Base-by-base conservation (phyloP, 2,888 invertebrate species). In the Drosophila greeni region DNA sequence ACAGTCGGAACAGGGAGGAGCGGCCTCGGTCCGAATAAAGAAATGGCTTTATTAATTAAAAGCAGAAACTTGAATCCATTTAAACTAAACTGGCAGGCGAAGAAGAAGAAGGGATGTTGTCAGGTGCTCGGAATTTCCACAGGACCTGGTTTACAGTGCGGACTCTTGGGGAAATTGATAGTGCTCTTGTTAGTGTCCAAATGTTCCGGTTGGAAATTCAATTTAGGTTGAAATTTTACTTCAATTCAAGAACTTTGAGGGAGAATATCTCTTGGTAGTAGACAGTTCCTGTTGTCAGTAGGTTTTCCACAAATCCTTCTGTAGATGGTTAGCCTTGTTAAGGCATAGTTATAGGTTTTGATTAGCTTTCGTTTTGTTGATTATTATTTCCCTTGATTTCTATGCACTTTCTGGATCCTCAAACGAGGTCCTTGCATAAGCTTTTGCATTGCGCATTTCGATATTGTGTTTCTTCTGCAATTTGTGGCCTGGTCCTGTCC, bases 21-120 rank as follows among this genome's bases (percentile, higher is more conserved):
- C 12, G 18, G n/a, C 18, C n/a, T 6, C 16, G 16, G 33, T 11
- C 12, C 26, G 12, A 37, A 24, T 58, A 47, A 31, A 58, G 36
- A 60, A 60, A 58, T 31, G 45, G 45, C 59, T 59, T 58, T 58
- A 58, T 58, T 58, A 60, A 58, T 58, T 58, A 58, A 58, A 37
- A 31, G 23, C 58, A 45, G 20, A 45, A 37, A 31, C 59, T 31
- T 24, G 58, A 37, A 37, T 24, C 59, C 59, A 18, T 37, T 56
- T 16, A 12, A n/a, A n/a, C n/a, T n/a, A n/a, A n/a, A n/a, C 16
- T 20, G 36, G 6, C 51, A 1, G 14, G 8, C n/a, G n/a, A n/a
- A n/a, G n/a, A n/a, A n/a, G 20, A 3, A 23, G 7, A 12, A 1
- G 2, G 9, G 29, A 1, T 14, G 34, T 12, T 8, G 23, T 18